Conservation (phyloP, 2,797 vertebrate genomes). For the Chaetophractus vellerosus region DNA sequence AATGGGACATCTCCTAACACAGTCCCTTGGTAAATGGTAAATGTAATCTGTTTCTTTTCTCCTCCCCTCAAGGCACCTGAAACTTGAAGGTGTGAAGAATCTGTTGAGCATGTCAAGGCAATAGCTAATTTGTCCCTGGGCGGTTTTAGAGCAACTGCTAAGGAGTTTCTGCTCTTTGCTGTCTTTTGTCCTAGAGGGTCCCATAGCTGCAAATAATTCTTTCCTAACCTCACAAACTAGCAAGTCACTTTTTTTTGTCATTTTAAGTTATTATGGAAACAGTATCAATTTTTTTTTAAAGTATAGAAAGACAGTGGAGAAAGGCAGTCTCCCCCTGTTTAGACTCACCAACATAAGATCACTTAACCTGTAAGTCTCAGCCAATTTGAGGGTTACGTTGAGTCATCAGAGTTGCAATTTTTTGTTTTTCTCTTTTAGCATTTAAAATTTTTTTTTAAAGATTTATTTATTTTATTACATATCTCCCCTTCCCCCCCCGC, state of each 20-base stretch:
- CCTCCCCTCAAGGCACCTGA: not conserved
- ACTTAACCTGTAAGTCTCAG: not conserved
- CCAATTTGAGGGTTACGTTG: not conserved
- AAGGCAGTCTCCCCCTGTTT: not conserved
- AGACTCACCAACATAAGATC: not conserved
- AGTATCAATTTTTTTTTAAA: not conserved
- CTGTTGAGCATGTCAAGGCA: not conserved
- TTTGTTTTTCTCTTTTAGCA: too few species aligned
- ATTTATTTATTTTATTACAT: too few species aligned
- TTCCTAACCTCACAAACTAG: not conserved
- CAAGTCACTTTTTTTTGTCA: not conserved
- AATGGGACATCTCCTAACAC: not conserved
- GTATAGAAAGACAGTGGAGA: not conserved
- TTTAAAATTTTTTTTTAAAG: too few species aligned
- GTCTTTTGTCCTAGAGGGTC: not conserved
- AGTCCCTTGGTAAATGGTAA: not conserved
- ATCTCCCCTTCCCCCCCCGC: too few species aligned
- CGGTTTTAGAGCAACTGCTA: not conserved
- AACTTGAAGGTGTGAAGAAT: not conserved
- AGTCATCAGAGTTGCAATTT: not conserved
- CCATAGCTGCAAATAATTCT: slow-evolving; percentile 2
- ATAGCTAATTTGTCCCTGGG: not conserved
- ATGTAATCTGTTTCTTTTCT: not conserved
- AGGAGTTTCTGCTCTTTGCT: not conserved
- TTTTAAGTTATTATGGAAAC: slow-evolving; percentile 39